Conservation (phyloP, 2,113 vertebrate genomes). For the Pygoscelis antarcticus region DNA sequence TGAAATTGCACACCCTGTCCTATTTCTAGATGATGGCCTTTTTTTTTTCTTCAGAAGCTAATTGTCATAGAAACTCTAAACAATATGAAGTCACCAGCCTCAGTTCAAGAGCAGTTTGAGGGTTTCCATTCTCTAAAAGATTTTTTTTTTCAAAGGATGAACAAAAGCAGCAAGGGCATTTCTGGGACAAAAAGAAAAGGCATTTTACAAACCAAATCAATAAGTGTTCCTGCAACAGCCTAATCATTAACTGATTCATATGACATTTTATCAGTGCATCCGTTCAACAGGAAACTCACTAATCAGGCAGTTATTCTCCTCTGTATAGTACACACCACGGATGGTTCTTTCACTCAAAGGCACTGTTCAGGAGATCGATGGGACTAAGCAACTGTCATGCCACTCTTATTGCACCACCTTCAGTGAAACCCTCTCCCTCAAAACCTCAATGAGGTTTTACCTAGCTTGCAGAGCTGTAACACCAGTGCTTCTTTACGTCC, state of each 20-base stretch:
- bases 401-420: not conserved
- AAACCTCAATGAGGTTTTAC: not conserved
- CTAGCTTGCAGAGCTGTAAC: not conserved
- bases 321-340: not conserved
- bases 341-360: not conserved
- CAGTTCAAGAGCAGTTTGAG: not conserved
- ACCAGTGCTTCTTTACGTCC: not conserved
- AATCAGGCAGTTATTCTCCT: not conserved
- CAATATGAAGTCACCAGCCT: not conserved
- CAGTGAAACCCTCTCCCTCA: not conserved
- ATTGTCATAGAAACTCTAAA: not conserved
- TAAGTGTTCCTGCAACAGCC: not conserved
- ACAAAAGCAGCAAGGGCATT: not conserved
- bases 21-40: not conserved
- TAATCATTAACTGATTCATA: slow-evolving; percentile 17
- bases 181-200: not conserved
- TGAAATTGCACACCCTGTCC: not conserved
- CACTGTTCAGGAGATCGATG: not conserved
- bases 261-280: not conserved
- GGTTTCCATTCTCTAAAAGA: not conserved
- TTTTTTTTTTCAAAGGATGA: not conserved
- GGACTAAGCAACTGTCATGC: not conserved
- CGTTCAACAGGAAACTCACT: not conserved
- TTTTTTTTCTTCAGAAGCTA: not conserved
- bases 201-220: not conserved